Evolutionary conservation across 2,888 invertebrate species (phyloP), one percentile per base, ranked within the genome.

Genomic region (Pilophorus perplexus): DNA sequence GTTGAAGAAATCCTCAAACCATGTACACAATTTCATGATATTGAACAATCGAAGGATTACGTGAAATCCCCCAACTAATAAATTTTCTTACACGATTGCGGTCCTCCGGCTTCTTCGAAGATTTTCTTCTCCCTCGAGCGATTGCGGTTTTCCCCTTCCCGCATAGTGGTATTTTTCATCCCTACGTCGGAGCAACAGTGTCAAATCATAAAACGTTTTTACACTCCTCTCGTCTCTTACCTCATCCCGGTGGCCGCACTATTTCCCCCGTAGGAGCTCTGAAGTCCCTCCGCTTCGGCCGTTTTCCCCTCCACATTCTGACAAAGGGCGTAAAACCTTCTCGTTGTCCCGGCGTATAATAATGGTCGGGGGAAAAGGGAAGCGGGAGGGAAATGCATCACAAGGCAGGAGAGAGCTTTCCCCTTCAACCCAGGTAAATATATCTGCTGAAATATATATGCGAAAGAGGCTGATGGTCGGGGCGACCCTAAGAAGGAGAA

Each of bases 121-220:
- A 33, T 33, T 12, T 12, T 12, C 33, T 6, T 12, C 12, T 33
- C 33, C 6, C 12, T 33, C 33, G 6, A 33, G 33, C 33, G 12
- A 8, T 33, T 12, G 33, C 12, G 33, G 33, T 33, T 33, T 33
- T n/a, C n/a, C n/a, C n/a, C n/a, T n/a, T n/a, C n/a, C n/a, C n/a
- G n/a, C 33, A 33, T 12, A 8, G 33, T 33, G 6, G 33, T 33
- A 33, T 33, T 33, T n/a, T 33, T 33, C 33, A 8, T 12, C 33
- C 33, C 33, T 33, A 8, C 33, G 12, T 12, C 33, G 12, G 33
- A 33, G 33, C 59, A 38, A 59, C 59, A 27, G 59, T 59, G 59
- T 59, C 40, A 59, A 59, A 59, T 59, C 59, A 59, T 59, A 59
- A 59, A 59, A 40, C 59, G 59, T 27, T 59, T 59, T 59, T 52